phyloP scores from a whole-genome alignment of 2,113 vertebrate genomes.

The Panthera leo region DNA sequence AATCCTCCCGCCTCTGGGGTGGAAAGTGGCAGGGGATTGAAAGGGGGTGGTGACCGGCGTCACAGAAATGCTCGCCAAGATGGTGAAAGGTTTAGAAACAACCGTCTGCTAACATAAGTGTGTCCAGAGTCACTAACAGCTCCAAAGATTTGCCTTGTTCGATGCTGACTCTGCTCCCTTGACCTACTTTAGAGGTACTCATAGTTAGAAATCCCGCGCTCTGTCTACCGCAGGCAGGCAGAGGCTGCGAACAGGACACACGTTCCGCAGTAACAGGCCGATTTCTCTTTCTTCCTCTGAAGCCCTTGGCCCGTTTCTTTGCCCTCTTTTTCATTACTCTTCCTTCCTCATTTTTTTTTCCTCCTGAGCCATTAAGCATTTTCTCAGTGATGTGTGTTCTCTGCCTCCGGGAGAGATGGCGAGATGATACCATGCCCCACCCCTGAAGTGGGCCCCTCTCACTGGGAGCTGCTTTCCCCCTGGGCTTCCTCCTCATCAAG shows the following conservation, averaged over 20 bases:
- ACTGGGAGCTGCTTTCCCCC: neutral
- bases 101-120: neutral
- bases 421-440: neutral
- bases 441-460: neutral
- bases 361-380: neutral
- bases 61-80: neutral
- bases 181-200: neutral
- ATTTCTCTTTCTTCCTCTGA: neutral
- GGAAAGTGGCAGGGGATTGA: neutral
- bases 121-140: neutral
- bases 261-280: neutral
- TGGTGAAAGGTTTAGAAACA: constrained; percentile 30
- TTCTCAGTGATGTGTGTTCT: neutral
- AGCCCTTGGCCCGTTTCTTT: neutral
- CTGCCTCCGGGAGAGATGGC: neutral
- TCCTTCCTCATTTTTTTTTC: neutral
- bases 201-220: neutral
- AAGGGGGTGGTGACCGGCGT: constrained; percentile 17
- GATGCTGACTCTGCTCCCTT: neutral
- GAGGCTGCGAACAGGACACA: neutral
- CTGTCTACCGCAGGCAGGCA: neutral
- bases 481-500: constrained; percentile 3
- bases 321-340: neutral
- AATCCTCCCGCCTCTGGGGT: neutral
- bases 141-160: neutral